A percentile compares a stretch with the other conserved stretches of the same genome.
phyloP scores from a whole-genome alignment of 2,797 vertebrate species.

The Fringilla coelebs region DNA sequence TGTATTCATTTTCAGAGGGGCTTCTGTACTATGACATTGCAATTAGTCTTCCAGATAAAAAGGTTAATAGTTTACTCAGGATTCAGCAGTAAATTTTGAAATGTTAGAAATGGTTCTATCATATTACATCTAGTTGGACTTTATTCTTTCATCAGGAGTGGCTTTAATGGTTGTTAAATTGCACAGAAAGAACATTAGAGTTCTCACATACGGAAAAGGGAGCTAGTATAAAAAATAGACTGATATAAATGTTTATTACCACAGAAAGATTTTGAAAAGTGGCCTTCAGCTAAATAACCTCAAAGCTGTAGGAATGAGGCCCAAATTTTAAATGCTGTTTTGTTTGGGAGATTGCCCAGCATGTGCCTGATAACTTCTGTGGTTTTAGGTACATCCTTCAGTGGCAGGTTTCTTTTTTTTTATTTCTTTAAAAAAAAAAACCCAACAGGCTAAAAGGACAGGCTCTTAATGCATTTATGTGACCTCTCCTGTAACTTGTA shows the following conservation, averaged over 20 bases:
- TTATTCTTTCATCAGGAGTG: constrained; percentile 5
- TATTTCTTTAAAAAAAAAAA: not conserved
- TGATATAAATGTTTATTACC: not conserved
- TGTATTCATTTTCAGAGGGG: not conserved
- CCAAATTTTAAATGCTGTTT: not conserved
- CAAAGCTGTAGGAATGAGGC: not conserved
- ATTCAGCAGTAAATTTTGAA: not conserved
- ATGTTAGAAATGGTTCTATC: not conserved
- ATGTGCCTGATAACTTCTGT: not conserved
- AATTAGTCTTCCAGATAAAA: not conserved
- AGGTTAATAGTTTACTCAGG: not conserved
- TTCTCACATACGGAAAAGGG: not conserved
- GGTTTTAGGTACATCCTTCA: not conserved
- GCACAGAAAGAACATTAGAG: not conserved
- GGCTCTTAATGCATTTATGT: not conserved
- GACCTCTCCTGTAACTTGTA: not conserved
- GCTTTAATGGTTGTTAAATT: not conserved
- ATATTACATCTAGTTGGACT: not conserved
- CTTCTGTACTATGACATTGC: not conserved
- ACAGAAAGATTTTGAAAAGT: not conserved
- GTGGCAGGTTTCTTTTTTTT: not conserved
- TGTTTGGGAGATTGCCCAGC: not conserved
- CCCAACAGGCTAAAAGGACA: not conserved
- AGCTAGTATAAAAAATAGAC: not conserved
- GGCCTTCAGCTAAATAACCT: not conserved